phyloP scores from a whole-genome alignment of 2,888 invertebrate genomes.

The Dryococelus australis region DNA sequence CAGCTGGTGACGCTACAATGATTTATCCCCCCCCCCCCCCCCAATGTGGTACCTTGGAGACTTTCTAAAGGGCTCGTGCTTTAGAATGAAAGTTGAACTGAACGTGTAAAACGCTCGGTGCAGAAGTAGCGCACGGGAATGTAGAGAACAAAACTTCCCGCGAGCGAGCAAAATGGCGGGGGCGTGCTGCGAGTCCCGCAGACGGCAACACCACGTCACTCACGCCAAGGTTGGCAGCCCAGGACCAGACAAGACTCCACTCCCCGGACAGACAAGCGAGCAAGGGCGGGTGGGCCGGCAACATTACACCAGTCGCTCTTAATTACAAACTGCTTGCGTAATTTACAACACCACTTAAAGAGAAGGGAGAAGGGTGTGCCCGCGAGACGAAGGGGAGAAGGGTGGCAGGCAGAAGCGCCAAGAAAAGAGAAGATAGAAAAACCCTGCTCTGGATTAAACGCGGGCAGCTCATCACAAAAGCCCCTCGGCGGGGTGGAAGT shows the following conservation, averaged over 20 bases:
- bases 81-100: too few relatives aligned
- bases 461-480: background rate
- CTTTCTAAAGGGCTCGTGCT: too few relatives aligned
- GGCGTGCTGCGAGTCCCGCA: background rate
- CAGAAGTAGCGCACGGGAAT: too few relatives aligned
- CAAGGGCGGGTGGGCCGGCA: background rate
- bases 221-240: background rate
- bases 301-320: constrained; percentile 31
- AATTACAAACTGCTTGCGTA: constrained; percentile 34
- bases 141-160: too few relatives aligned
- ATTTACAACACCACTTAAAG: constrained; percentile 32
- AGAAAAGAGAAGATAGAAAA: background rate
- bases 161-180: background rate
- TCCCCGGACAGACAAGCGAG: background rate
- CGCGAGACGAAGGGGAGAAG: background rate
- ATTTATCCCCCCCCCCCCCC: too few relatives aligned
- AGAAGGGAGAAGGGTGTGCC: background rate
- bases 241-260: background rate
- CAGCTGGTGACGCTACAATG: too few relatives aligned
- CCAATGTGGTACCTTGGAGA: too few relatives aligned
- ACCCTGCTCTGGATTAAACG: background rate
- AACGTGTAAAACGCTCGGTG: too few relatives aligned
- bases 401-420: background rate
- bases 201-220: background rate
- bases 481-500: background rate